Base-by-base conservation (phyloP, 2,113 vertebrate genomes). In the Hucho hucho region DNA sequence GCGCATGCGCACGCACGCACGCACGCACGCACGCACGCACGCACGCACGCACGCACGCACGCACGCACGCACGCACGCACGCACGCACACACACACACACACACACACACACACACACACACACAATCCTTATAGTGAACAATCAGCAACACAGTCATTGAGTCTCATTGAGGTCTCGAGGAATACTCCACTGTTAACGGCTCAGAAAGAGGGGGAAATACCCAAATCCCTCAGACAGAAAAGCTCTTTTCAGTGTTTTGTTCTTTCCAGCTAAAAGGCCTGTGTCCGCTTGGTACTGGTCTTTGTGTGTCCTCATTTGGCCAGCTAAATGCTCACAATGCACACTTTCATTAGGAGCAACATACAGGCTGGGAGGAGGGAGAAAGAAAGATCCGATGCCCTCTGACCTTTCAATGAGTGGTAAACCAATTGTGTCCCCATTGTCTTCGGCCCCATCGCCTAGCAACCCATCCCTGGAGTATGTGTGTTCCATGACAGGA, bases 381-480 rank as follows among this genome's bases (percentile, higher is more conserved):
- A 58, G 69, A 37, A 67, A 59, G 20, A 43, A 47, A 25, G 70
- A 56, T 75, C 64, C 24, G 49, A 72, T 47, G 67, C 80, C 79
- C 80, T 83, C 73, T 83, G 86, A 90, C 87, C 88, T 86, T 84
- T 81, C 76, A 78, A 81, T 89, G 74, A 81, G 81, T 72, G 75
- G 49, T 66, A 85, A 86, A 87, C 79, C 87, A 82, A 88, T 71
- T 79, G 74, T 82, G 72, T 79, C 74, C 64, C 81, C 53, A 71
- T 81, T 78, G 84, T 87, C 83, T 86, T 69, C 64, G 68, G 79
- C 37, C 25, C 69, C 24, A 88, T 90, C 87, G 83, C 91, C 81
- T 89, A 87, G 90, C 90, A 91, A 92, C 89, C 67, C 70, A 80
- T 86, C 86, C 85, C 77, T 72, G 78, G 84, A 76, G 80, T 59